phyloP scores from a whole-genome alignment of 2,797 vertebrate genomes.

The Halcyon chelicuti region DNA sequence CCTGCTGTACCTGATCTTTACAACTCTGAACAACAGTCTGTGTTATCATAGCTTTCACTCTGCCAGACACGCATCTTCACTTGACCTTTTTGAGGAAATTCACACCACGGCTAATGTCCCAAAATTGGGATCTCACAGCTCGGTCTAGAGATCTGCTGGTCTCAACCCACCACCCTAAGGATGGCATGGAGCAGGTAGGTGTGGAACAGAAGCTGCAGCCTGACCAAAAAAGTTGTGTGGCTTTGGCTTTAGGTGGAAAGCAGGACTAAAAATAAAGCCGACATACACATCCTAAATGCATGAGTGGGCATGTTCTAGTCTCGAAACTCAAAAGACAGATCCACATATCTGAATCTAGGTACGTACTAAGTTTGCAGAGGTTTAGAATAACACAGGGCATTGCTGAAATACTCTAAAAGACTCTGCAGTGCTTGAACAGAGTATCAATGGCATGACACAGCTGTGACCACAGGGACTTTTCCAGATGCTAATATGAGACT shows the following conservation, averaged over 20 bases:
- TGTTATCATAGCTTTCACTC: neutral
- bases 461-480: conserved; percentile 26
- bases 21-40: neutral
- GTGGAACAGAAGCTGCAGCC: neutral
- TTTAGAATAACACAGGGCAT: neutral
- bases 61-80: conserved; percentile 5
- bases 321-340: neutral
- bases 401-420: neutral
- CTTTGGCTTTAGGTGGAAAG: neutral
- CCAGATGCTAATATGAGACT: neutral
- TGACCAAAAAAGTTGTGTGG: neutral
- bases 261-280: neutral
- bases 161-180: neutral
- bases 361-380: neutral
- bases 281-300: neutral
- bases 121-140: neutral
- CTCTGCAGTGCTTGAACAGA: neutral
- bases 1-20: conserved; percentile 12
- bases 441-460: neutral
- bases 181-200: neutral
- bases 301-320: neutral
- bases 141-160: neutral
- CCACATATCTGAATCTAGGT: neutral
- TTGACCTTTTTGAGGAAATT: neutral
- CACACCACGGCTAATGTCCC: neutral